Evolutionary conservation across 2,888 invertebrate species (phyloP).

Genomic region (Atethmia centrago): DNA sequence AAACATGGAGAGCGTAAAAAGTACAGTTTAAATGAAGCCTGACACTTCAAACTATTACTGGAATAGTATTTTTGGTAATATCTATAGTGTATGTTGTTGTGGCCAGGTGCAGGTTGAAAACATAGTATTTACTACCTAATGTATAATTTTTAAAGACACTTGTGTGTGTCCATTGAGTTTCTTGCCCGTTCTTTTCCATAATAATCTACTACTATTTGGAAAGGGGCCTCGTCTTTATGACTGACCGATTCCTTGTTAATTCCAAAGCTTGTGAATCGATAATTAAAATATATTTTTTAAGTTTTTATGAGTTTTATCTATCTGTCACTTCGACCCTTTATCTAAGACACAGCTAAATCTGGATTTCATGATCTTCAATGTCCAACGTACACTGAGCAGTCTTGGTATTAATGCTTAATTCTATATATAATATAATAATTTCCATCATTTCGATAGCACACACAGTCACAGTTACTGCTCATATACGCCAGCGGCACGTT

Average conservation of each 20-base stretch:
- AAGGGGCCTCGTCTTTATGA: not conserved
- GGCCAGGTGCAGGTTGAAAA: not conserved
- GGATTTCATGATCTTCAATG: not conserved
- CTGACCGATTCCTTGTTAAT: not conserved
- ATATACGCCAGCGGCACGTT: too few relatives aligned
- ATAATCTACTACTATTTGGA: not conserved
- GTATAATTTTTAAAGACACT: not conserved
- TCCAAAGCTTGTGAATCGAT: not conserved
- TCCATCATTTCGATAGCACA: not conserved
- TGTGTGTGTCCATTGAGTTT: too few relatives aligned
- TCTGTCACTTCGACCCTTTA: not conserved
- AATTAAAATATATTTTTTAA: not conserved
- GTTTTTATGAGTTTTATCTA: not conserved
- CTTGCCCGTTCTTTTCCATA: not conserved
- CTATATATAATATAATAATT: not conserved
- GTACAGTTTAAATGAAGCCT: constrained; percentile 13
- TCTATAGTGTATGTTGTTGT: not conserved
- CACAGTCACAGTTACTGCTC: not conserved
- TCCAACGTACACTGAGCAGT: not conserved
- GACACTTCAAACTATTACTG: not conserved
- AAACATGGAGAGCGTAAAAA: constrained; percentile 25
- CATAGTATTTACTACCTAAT: not conserved
- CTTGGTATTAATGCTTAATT: not conserved
- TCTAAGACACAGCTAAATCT: not conserved
- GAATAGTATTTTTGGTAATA: constrained; percentile 10